These are phyloP conservation scores for Psylliodes chrysocephalus DNA, from an alignment of 2,888 invertebrate species.

Conservation along the genomic window DNA sequence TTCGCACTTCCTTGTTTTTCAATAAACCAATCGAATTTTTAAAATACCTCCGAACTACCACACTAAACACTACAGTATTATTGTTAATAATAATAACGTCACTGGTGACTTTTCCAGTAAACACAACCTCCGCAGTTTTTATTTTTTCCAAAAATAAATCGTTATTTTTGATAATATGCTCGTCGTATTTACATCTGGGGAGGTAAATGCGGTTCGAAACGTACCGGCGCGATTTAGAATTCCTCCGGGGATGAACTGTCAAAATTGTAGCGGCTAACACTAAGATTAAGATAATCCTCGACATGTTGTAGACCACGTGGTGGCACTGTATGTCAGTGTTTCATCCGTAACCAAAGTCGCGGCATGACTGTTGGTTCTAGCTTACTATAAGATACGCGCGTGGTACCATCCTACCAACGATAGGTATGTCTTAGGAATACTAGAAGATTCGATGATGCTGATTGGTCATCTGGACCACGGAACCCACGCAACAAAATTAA, in stretches of 20 bases:
- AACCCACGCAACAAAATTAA: slow-evolving; percentile 57
- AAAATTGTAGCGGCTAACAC: slow-evolving; percentile 24
- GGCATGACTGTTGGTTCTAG: slow-evolving; percentile 57
- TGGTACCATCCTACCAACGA: slow-evolving; percentile 60
- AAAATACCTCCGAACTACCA: slow-evolving; percentile 60
- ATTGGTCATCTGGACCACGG: slow-evolving; percentile 56
- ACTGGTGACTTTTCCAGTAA: slow-evolving; percentile 61
- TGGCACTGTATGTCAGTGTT: slow-evolving; percentile 47
- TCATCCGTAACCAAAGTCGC: slow-evolving; percentile 50
- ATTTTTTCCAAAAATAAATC: slow-evolving; percentile 54
- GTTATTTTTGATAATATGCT: slow-evolving; percentile 57
- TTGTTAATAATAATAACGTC: slow-evolving; percentile 54
- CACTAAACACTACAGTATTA: slow-evolving; percentile 56
- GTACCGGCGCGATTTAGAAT: slow-evolving; percentile 43
- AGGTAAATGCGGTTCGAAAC: slow-evolving; percentile 50
- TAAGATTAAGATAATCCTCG: slow-evolving; percentile 25
- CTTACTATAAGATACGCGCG: slow-evolving; percentile 50
- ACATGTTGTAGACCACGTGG: slow-evolving; percentile 34
- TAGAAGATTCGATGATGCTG: slow-evolving; percentile 57
- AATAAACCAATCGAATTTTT: slow-evolving; percentile 56
- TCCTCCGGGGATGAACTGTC: slow-evolving; percentile 42
- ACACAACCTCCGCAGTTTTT: slow-evolving; percentile 56
- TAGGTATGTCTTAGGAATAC: slow-evolving; percentile 60
- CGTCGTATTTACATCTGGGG: slow-evolving; percentile 61
- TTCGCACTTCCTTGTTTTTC: slow-evolving; percentile 56